Conservation (phyloP, 2,797 vertebrate genomes). For the Leptodactylus fallax region DNA sequence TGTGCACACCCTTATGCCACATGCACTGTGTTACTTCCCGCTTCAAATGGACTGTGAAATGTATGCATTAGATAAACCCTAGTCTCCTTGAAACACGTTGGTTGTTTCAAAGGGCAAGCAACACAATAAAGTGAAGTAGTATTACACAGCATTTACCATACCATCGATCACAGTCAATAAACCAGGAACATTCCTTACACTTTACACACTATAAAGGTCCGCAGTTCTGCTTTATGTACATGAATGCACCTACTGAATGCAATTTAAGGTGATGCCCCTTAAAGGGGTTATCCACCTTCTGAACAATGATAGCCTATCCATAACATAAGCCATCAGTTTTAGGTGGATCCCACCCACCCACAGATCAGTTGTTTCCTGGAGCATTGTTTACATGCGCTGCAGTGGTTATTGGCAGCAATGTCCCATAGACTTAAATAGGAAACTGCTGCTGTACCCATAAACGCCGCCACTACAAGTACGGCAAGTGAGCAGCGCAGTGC, state of each 20-base stretch:
- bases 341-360: no score
- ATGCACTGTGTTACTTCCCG: conserved; percentile 9
- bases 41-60: conserved; percentile 30
- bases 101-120: conserved; percentile 25
- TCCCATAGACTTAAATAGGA: no score
- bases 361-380: no score
- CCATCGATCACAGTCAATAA: neutral
- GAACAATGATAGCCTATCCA: no score
- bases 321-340: no score
- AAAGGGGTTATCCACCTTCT: neutral
- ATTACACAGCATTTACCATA: neutral
- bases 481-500: no score
- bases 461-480: no score
- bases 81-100: neutral
- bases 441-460: no score
- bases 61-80: conserved; percentile 22
- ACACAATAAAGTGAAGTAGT: neutral
- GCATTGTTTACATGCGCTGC: no score
- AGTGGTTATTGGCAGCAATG: no score
- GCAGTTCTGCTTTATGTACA: neutral
- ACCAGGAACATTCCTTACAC: neutral
- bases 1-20: neutral
- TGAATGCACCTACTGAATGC: neutral
- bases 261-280: neutral
- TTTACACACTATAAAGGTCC: neutral